Evolutionary conservation across 2,888 invertebrate species (phyloP).

Genomic region (Xestia sexstrigata): DNA sequence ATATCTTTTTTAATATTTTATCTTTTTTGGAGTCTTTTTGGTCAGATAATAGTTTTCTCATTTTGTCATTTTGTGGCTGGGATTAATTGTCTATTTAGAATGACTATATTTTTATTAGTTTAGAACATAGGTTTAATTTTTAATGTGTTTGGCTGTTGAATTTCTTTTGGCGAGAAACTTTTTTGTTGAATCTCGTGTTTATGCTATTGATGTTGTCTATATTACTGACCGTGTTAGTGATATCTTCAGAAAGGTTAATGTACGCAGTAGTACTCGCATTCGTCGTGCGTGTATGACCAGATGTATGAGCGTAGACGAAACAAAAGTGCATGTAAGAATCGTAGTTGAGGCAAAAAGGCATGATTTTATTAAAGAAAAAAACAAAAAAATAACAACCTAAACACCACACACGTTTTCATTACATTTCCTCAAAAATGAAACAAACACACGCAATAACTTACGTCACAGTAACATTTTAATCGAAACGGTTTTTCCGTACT

Average conservation of each 20-base stretch:
- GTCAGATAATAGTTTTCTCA: neutral
- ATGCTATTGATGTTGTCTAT: neutral
- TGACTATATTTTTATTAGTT: neutral
- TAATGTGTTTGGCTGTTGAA: neutral
- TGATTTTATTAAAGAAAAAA: neutral
- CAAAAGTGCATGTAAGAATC: neutral
- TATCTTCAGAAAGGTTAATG: neutral
- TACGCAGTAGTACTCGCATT: neutral
- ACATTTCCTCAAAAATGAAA: constrained; percentile 3
- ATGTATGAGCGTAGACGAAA: neutral
- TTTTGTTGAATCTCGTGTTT: neutral
- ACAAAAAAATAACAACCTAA: too few species aligned
- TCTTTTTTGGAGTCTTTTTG: neutral
- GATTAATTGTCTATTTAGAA: constrained; percentile 3
- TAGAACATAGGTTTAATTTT: neutral
- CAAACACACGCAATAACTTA: constrained; percentile 1
- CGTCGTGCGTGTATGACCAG: neutral
- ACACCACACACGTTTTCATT: neutral
- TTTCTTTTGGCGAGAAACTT: neutral
- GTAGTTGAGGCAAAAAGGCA: neutral
- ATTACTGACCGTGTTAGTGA: neutral
- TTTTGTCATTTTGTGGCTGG: neutral
- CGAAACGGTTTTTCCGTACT: constrained; percentile 27
- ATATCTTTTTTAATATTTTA: constrained; percentile 23
- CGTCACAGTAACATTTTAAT: constrained; percentile 41